A percentile compares a stretch with the other conserved stretches of the same genome.
phyloP scores from a whole-genome alignment of 2,797 vertebrate species.

The Sebastes matsubarae region DNA sequence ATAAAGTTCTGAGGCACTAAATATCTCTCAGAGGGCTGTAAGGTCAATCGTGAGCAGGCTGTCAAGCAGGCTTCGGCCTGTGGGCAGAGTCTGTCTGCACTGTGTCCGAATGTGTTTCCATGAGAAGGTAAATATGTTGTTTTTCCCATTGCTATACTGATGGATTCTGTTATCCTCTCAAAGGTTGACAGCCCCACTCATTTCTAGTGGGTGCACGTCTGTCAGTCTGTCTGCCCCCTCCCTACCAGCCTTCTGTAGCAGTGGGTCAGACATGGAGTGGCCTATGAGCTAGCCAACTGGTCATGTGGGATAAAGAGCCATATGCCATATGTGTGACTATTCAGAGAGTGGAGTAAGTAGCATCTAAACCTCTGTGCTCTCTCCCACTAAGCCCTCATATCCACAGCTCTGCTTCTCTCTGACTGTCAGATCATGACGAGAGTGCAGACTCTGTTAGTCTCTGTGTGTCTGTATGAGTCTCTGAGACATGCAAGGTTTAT shows the following conservation, averaged over 20 bases:
- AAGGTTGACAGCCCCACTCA: slow-evolving; percentile 2
- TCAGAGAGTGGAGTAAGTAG: slow-evolving; percentile 17
- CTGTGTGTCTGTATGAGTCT: neutral
- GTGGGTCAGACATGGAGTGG: slow-evolving; percentile 18
- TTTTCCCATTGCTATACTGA: neutral
- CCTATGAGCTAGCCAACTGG: slow-evolving; percentile 26
- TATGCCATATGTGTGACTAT: slow-evolving; percentile 24
- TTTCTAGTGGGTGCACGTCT: neutral
- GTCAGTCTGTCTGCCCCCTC: neutral
- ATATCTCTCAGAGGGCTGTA: neutral
- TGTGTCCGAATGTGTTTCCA: neutral
- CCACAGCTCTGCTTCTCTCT: neutral
- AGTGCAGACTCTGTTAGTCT: neutral
- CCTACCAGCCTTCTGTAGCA: slow-evolving; percentile 13
- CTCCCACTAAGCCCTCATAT: slow-evolving; percentile 11
- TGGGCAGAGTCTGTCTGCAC: neutral
- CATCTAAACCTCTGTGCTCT: slow-evolving; percentile 19
- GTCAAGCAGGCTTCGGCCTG: neutral
- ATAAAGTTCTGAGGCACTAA: neutral
- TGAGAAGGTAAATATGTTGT: slow-evolving; percentile 3
- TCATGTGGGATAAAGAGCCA: slow-evolving; percentile 25
- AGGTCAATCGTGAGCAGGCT: neutral
- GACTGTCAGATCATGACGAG: neutral
- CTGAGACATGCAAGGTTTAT: neutral
- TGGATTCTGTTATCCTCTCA: slow-evolving; percentile 9